Evolutionary conservation across 1,140 invertebrate genomes (phyloP).

Genomic region (Amphibalanus amphitrite): DNA sequence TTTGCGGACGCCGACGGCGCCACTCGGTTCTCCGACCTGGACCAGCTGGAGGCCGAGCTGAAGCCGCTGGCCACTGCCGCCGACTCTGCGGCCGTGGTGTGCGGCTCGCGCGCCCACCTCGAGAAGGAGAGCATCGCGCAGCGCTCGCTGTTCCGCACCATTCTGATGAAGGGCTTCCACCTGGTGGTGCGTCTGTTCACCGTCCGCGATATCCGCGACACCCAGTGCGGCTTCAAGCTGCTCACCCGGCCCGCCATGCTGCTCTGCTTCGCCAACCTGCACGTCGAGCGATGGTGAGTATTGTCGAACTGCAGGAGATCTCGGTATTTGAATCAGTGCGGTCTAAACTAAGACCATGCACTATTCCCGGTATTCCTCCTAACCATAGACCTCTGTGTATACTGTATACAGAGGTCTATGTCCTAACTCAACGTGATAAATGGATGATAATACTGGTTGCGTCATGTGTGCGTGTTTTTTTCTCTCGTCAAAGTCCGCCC

Average conservation of each 20-base stretch:
- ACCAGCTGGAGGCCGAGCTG: slow-evolving; percentile 61
- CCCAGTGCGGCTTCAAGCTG: slow-evolving; percentile 97
- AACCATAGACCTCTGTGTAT: too few species aligned
- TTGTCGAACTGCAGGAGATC: too few species aligned
- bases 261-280: slow-evolving; percentile 67
- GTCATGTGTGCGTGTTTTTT: too few species aligned
- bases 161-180: slow-evolving; percentile 98
- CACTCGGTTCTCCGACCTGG: slow-evolving; percentile 79
- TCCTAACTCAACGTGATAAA: too few species aligned
- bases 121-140: slow-evolving; percentile 75
- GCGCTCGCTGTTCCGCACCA: slow-evolving; percentile 65
- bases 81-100: slow-evolving; percentile 42
- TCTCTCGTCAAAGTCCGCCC: too few species aligned
- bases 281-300: slow-evolving; percentile 84
- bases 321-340: too few species aligned
- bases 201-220: slow-evolving; percentile 58
- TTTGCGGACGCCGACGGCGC: slow-evolving; percentile 99
- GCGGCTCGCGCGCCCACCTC: slow-evolving; percentile 85
- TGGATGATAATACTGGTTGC: too few species aligned
- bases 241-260: slow-evolving; percentile 69
- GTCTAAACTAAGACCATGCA: too few species aligned
- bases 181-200: slow-evolving; percentile 85
- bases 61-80: slow-evolving; percentile 29
- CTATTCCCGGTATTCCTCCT: too few species aligned
- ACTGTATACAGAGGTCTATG: too few species aligned